Evolutionary conservation across 30 jellyfish, hydroid and myxozoan species (phyloP).

Genomic region (Aurelia sp.): DNA sequence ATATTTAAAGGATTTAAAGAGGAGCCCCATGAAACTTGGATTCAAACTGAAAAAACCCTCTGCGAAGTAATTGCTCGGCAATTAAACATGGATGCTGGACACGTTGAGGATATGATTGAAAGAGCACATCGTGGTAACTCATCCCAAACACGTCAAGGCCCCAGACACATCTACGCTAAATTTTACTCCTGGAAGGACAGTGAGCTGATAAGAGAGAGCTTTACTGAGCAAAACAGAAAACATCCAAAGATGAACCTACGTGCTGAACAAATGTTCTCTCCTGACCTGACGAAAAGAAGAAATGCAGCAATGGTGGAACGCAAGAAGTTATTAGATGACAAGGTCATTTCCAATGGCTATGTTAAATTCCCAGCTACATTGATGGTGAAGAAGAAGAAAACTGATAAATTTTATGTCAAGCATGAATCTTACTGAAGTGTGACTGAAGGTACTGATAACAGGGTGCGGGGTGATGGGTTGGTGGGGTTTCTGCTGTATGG

Average conservation of each 20-base stretch:
- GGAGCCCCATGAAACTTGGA: conserved; percentile 29
- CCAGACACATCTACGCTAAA: conserved; percentile 3
- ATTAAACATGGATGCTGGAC: too few species aligned
- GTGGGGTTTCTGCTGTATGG: too few species aligned
- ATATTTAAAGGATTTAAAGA: conserved; percentile 29
- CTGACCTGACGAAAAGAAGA: conserved; percentile 26
- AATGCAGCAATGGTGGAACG: neutral
- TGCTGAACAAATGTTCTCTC: conserved; percentile 26
- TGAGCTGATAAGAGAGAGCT: conserved; percentile 13
- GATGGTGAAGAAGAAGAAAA: too few species aligned
- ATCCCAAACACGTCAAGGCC: conserved; percentile 4
- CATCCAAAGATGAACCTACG: conserved; percentile 15
- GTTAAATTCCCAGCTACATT: too few species aligned
- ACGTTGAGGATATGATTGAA: neutral
- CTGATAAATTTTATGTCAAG: too few species aligned
- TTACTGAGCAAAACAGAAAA: neutral
- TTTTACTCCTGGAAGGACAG: neutral
- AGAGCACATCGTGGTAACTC: conserved; percentile 26
- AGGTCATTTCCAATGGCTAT: too few species aligned
- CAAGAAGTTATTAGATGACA: too few species aligned
- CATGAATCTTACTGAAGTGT: too few species aligned
- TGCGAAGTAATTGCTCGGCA: neutral
- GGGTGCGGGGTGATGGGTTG: too few species aligned
- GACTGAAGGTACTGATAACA: too few species aligned
- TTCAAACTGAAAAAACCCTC: conserved; percentile 16